Conservation (phyloP, 92 coral and sea anemone genomes). For the Paragorgia papillata region DNA sequence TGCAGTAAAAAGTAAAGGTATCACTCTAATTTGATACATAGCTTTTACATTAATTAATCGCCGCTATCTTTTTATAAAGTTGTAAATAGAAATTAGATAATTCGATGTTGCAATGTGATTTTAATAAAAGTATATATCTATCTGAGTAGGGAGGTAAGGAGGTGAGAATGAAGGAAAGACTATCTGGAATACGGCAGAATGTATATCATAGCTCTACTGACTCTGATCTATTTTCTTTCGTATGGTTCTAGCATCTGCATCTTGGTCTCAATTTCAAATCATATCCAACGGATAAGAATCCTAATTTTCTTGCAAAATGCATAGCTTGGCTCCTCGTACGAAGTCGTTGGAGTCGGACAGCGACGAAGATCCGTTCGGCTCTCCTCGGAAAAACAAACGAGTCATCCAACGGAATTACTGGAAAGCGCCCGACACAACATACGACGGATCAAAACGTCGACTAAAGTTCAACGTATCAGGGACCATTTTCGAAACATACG, state of each 20-base stretch:
- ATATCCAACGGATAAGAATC: too few relatives aligned
- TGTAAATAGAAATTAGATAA: too few relatives aligned
- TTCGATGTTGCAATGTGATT: too few relatives aligned
- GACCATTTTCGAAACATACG: conserved; percentile 80
- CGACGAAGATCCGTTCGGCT: conserved; percentile 26
- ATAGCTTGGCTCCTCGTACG: not conserved
- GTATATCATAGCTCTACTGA: too few relatives aligned
- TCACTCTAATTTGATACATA: too few relatives aligned
- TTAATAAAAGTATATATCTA: too few relatives aligned
- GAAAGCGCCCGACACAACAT: conserved; percentile 39
- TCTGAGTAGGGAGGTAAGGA: too few relatives aligned
- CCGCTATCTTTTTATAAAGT: too few relatives aligned
- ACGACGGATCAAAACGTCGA: not conserved
- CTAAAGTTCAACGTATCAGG: conserved; percentile 69
- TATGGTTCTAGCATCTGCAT: not conserved
- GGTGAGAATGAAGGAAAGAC: too few relatives aligned
- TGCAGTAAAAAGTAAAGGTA: too few relatives aligned
- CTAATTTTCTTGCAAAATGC: not conserved
- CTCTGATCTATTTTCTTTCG: not conserved
- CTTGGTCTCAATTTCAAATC: not conserved
- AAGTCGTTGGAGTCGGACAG: not conserved
- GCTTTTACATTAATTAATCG: too few relatives aligned
- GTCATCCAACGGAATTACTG: conserved; percentile 38
- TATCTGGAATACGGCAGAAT: too few relatives aligned
- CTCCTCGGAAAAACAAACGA: conserved; percentile 31